Conservation (phyloP, 2,888 invertebrate species). For the Hydriomena furcata region DNA sequence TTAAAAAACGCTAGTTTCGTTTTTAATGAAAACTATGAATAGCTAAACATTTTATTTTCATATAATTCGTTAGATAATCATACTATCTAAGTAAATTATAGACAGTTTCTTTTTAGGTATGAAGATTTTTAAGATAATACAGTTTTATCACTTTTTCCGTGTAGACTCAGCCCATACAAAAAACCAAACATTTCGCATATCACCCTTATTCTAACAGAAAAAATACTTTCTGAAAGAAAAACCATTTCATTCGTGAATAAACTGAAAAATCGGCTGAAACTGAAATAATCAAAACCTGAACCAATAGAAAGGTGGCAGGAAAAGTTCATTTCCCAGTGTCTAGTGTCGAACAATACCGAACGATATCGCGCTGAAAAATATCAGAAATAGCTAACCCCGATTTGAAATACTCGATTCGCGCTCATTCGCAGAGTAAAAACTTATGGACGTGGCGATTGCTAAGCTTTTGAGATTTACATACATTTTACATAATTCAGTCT, state of each 20-base stretch:
- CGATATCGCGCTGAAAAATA: conserved; percentile 5
- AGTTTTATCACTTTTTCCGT: too few species aligned
- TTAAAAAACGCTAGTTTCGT: too few species aligned
- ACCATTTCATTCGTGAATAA: conserved; percentile 4
- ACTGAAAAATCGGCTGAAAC: background rate
- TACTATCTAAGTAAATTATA: too few species aligned
- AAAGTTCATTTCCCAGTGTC: conserved; percentile 4
- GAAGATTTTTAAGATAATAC: too few species aligned
- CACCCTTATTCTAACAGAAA: too few species aligned
- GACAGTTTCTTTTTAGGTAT: too few species aligned
- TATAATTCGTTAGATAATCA: too few species aligned
- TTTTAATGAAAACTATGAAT: too few species aligned
- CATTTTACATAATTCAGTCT: background rate
- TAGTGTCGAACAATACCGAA: conserved; percentile 6
- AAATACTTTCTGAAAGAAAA: background rate
- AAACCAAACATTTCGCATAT: too few species aligned
- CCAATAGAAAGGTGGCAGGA: conserved; percentile 9
- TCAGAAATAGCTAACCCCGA: conserved; percentile 9
- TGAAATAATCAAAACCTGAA: conserved; percentile 3
- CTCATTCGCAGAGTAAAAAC: background rate
- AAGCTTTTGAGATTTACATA: too few species aligned
- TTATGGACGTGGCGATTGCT: background rate
- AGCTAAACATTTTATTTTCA: too few species aligned
- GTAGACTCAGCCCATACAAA: too few species aligned
- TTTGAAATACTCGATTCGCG: conserved; percentile 18